Evolutionary conservation across 2,113 vertebrate genomes (phyloP).

Genomic region (Ceyx cyanopectus): DNA sequence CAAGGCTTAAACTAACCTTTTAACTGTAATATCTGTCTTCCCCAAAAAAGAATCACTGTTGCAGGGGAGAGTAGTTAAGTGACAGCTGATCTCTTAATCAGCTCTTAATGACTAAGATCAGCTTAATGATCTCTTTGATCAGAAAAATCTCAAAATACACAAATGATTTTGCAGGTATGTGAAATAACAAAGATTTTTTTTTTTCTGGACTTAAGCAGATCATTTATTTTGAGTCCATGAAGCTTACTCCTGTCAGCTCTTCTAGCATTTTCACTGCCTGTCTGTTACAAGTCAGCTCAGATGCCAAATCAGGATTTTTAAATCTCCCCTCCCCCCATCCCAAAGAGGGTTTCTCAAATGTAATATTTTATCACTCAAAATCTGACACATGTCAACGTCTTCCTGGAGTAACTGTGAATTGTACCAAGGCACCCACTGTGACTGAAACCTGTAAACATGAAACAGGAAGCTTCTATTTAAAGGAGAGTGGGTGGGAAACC

Average conservation of each 20-base stretch:
- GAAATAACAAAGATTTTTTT: background rate
- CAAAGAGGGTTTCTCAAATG: background rate
- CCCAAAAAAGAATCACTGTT: background rate
- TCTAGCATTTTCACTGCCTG: background rate
- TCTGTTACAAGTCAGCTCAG: background rate
- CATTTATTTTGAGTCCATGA: background rate
- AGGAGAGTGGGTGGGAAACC: background rate
- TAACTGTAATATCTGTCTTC: background rate
- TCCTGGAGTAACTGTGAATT: background rate
- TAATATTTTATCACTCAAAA: background rate
- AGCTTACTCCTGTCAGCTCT: background rate
- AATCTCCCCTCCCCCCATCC: background rate
- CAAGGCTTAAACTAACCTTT: background rate
- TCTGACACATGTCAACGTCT: background rate
- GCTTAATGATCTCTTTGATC: background rate
- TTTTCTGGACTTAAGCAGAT: background rate
- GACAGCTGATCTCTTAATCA: background rate
- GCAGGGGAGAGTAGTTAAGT: background rate
- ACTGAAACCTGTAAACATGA: background rate
- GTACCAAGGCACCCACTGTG: background rate
- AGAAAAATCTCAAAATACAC: background rate
- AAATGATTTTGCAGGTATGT: background rate
- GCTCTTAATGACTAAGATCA: too few relatives aligned
- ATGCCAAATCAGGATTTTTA: background rate
- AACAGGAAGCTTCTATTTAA: conserved; percentile 1